Conservation (phyloP, 2,113 vertebrate species). For the Fulmarus glacialis region DNA sequence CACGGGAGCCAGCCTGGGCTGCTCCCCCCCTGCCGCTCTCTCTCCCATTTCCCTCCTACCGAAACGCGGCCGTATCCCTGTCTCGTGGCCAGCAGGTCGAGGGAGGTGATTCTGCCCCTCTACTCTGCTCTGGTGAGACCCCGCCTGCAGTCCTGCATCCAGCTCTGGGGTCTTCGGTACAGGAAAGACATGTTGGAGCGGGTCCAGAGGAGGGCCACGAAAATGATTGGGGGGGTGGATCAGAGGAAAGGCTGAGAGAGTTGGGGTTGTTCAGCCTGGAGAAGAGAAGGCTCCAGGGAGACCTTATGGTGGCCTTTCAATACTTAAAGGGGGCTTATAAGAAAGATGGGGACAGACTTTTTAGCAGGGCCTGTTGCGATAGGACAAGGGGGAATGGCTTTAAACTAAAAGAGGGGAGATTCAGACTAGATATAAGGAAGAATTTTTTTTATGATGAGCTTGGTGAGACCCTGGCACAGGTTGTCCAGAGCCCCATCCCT, state of each 20-base stretch:
- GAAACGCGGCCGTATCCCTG: neutral
- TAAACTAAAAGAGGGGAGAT: neutral
- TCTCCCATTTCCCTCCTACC: neutral
- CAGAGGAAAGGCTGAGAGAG: too few relatives aligned
- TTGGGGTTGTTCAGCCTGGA: neutral
- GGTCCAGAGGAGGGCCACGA: neutral
- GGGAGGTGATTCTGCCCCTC: neutral
- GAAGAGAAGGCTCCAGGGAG: neutral
- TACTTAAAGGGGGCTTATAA: too few relatives aligned
- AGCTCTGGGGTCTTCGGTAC: neutral
- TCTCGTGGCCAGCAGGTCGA: rapidly evolving
- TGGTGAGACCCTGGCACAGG: rapidly evolving
- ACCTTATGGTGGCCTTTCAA: neutral
- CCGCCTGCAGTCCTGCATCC: neutral
- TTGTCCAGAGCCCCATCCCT: neutral
- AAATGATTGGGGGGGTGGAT: neutral
- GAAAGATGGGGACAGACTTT: neutral
- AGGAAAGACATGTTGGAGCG: rapidly evolving
- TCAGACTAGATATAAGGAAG: neutral
- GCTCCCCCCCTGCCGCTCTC: neutral
- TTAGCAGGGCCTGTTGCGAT: rapidly evolving
- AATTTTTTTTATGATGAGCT: rapidly evolving
- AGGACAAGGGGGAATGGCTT: neutral
- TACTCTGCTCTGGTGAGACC: neutral
- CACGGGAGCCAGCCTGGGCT: rapidly evolving